Evolutionary conservation across 2,797 vertebrate species (phyloP).

Genomic region (Malacoraja senta): DNA sequence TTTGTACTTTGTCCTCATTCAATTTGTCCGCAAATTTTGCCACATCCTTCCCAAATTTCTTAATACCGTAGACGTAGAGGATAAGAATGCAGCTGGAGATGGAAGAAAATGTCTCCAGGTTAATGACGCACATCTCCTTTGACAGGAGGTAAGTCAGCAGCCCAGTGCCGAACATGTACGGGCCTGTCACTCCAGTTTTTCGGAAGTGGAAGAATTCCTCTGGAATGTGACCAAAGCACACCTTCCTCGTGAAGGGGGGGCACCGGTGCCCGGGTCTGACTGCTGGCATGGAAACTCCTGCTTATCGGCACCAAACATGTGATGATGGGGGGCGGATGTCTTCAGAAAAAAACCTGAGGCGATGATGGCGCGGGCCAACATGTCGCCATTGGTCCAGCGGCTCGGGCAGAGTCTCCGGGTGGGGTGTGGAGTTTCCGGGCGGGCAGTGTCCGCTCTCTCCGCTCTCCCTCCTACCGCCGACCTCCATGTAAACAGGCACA

Average conservation of each 20-base stretch:
- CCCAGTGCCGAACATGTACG: constrained; percentile 83
- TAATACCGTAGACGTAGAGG: constrained; percentile 71
- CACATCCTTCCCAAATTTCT: constrained; percentile 71
- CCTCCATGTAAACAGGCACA: no score
- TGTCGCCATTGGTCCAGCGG: no score
- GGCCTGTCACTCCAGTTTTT: constrained; percentile 97
- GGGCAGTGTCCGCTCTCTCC: no score
- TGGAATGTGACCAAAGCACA: constrained; percentile 81
- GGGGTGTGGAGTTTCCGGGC: no score
- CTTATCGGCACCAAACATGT: no score
- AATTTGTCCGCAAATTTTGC: constrained; percentile 80
- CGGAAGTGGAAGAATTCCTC: constrained; percentile 89
- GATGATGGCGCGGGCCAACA: no score
- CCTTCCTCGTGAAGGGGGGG: constrained; percentile 40
- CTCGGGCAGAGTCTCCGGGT: no score
- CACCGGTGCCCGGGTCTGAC: no score
- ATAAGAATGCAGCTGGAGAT: constrained; percentile 56
- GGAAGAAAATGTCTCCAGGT: constrained; percentile 72
- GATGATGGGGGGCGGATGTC: no score
- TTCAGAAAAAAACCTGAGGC: no score
- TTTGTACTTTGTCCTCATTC: constrained; percentile 76
- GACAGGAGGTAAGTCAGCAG: constrained; percentile 79
- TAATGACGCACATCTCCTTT: constrained; percentile 88
- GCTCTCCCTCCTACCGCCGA: no score
- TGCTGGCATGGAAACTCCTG: no score